A percentile compares a stretch with the other conserved stretches of the same genome.
Conservation (phyloP, 2,888 invertebrate species). For the Pegoplata infirma region DNA sequence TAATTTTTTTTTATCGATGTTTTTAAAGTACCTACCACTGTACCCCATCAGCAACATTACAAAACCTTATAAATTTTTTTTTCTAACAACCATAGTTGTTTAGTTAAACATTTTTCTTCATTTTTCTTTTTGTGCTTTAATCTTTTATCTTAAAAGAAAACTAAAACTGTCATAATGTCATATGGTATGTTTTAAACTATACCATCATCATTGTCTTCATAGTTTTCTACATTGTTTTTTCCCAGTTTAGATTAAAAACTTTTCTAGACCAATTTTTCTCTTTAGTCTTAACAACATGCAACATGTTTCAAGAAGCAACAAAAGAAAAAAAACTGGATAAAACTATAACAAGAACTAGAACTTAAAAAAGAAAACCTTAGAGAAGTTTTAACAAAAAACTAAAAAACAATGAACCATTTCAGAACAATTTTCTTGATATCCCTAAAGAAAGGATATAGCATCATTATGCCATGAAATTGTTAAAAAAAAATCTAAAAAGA, state of each 20-base stretch:
- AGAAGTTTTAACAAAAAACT: neutral
- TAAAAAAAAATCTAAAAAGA: neutral
- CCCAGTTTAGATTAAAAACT: slow-evolving; percentile 53
- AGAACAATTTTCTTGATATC: too few species aligned
- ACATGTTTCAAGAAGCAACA: slow-evolving; percentile 32
- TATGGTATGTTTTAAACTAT: slow-evolving; percentile 25
- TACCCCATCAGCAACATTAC: neutral
- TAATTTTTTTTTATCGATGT: too few species aligned
- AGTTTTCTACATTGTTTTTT: slow-evolving; percentile 46
- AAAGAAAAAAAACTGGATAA: neutral
- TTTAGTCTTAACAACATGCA: slow-evolving; percentile 31
- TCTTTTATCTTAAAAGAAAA: slow-evolving; percentile 34
- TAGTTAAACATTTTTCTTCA: neutral
- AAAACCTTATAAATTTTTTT: neutral
- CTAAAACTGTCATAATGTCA: slow-evolving; percentile 57
- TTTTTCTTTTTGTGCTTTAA: neutral
- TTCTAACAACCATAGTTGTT: neutral
- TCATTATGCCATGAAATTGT: too few species aligned
- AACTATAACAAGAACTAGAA: neutral
- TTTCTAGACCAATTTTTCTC: slow-evolving; percentile 14
- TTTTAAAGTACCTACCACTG: neutral
- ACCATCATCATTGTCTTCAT: slow-evolving; percentile 15
- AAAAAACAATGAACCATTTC: neutral
- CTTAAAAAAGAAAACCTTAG: neutral
- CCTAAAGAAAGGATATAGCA: too few species aligned